phyloP scores from a whole-genome alignment of 2,113 vertebrate species.

The Buteo buteo region DNA sequence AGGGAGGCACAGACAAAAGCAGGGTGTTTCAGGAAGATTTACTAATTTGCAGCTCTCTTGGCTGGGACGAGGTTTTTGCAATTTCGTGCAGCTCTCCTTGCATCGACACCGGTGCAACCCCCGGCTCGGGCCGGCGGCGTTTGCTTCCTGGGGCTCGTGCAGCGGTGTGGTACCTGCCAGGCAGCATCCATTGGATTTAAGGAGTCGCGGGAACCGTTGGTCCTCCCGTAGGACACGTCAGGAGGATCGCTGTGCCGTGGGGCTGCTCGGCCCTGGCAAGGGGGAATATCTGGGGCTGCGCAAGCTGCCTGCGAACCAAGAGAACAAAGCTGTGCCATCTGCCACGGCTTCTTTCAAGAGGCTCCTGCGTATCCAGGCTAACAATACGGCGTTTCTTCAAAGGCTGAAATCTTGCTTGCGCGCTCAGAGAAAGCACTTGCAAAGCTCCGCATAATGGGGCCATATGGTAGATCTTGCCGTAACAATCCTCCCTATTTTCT shows the following conservation, averaged over 20 bases:
- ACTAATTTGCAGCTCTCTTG: not conserved
- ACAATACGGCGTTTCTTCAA: slow-evolving; percentile 31
- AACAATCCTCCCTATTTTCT: slow-evolving; percentile 51
- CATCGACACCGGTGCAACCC: accelerated
- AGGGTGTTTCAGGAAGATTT: not conserved
- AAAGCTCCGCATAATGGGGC: slow-evolving; percentile 43
- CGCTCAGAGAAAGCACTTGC: slow-evolving; percentile 27
- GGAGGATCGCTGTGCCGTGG: not conserved
- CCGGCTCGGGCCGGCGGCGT: accelerated
- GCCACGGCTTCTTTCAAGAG: slow-evolving; percentile 47
- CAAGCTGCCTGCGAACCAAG: not conserved
- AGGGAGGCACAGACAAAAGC: slow-evolving; percentile 26
- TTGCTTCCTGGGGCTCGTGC: not conserved
- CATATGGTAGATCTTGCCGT: slow-evolving; percentile 43
- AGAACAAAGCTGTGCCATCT: slow-evolving; percentile 63
- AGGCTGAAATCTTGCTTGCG: slow-evolving; percentile 39
- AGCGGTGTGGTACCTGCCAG: not conserved
- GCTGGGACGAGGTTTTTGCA: not conserved
- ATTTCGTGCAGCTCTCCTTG: not conserved
- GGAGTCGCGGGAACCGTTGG: not conserved
- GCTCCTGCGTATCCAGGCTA: not conserved
- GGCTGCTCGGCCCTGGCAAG: not conserved
- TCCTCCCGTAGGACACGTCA: not conserved
- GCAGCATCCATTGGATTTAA: not conserved
- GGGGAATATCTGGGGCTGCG: not conserved